Evolutionary conservation across 2,113 vertebrate species (phyloP), one percentile per base, ranked within the genome.

Genomic region (Chaenogobius annularis): DNA sequence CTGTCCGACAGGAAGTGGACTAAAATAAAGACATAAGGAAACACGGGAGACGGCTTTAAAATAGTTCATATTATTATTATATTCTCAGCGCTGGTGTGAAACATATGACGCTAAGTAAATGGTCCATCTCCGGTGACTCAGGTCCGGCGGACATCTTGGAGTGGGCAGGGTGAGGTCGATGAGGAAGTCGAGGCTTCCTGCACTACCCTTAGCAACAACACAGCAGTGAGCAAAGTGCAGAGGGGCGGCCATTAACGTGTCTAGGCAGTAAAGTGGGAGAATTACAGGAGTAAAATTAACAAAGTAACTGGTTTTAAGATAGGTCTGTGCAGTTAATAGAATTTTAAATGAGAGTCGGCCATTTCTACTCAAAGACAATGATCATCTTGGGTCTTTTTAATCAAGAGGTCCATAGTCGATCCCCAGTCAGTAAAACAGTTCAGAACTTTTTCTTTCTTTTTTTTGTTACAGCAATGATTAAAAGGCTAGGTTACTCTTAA

Each of bases 111-210:
- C 56, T 50, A 50, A 55, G 75, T 23, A 74, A 23, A 67, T 58
- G 20, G 59, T 74, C 75, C 55, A 71, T 70, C 69, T 83, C 77
- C 66, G 17, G 79, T 79, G 74, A 82, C 63, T 80, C 81, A 81
- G 69, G 75, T 83, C 83, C 63, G 26, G 72, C 26, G 43, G 82
- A 84, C 74, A 80, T 82, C 72, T 79, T 77, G 44, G 73, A 26
- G 15, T 50, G 54, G 80, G 72, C 71, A 79, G 85, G 75, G 69
- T 68, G 72, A 76, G 67, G 74, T 23, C 82, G 79, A 81, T 70
- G 68, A 86, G 83, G 81, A 85, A 85, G 85, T 83, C 40, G 5
- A 35, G 58, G 73, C 85, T 85, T 91, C 86, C 86, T 89, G 82
- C 10, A n/a, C 72, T 50, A 55, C 75, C 83, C 72, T 52, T 35